These are phyloP conservation scores for Leucophenga montana DNA, from an alignment of 2,888 invertebrate genomes.

Conservation along the genomic window DNA sequence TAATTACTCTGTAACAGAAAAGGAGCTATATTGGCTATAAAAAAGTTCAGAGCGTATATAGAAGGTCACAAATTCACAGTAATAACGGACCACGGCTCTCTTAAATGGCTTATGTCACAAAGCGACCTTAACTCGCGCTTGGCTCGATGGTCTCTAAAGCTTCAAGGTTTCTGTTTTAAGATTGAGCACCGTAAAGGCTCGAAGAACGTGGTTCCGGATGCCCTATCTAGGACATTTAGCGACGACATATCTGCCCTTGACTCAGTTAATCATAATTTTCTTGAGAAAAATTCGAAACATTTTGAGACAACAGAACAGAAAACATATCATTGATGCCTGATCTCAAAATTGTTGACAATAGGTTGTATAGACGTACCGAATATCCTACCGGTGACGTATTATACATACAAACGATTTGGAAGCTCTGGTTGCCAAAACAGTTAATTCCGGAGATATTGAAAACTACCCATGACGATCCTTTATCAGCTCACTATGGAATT, in stretches of 20 bases:
- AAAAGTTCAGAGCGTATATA: constrained; percentile 32
- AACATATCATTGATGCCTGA: neutral
- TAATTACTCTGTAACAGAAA: constrained; percentile 29
- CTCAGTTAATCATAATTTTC: neutral
- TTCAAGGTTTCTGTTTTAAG: constrained; percentile 43
- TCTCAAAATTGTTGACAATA: constrained; percentile 3
- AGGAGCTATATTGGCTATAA: constrained; percentile 26
- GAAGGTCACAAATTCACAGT: constrained; percentile 45
- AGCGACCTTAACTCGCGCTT: constrained; percentile 40
- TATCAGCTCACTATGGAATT: constrained; percentile 17
- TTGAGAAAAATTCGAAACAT: neutral
- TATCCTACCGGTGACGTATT: constrained; percentile 12
- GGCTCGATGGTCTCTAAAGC: constrained; percentile 48
- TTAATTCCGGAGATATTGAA: neutral
- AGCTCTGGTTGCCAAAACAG: constrained; percentile 25
- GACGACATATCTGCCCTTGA: constrained; percentile 1
- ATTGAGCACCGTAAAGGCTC: constrained; percentile 47
- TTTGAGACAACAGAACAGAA: neutral
- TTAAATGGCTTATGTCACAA: constrained; percentile 48
- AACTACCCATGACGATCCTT: constrained; percentile 6
- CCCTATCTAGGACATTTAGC: constrained; percentile 36
- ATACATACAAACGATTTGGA: constrained; percentile 20
- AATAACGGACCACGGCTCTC: constrained; percentile 49
- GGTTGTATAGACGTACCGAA: neutral
- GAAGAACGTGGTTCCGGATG: constrained; percentile 49